Conservation (phyloP, 2,113 vertebrate species). For the Oenanthe melanoleuca region DNA sequence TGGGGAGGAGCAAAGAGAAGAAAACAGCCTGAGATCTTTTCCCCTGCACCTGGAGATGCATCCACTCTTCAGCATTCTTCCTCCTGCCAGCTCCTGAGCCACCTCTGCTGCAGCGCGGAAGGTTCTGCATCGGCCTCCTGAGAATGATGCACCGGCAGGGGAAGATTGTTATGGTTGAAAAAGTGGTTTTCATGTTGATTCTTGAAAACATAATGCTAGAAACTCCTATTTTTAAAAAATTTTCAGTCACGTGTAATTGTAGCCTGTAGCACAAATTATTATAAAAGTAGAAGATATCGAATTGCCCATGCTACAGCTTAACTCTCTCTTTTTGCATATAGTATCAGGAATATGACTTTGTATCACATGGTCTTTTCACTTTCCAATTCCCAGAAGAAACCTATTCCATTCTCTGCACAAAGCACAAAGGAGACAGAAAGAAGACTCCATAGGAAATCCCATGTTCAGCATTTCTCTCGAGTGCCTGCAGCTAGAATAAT, state of each 20-base stretch:
- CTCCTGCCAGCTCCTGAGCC: background rate
- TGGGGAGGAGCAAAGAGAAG: slow-evolving; percentile 9
- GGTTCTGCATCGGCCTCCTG: background rate
- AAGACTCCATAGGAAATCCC: background rate
- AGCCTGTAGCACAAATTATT: background rate
- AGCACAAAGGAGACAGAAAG: background rate
- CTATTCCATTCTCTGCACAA: background rate
- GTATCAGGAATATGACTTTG: background rate
- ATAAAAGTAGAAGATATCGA: background rate
- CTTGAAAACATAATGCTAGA: background rate
- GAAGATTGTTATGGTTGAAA: background rate
- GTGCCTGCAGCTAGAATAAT: background rate
- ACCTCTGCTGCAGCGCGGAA: background rate
- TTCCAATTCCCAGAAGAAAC: background rate
- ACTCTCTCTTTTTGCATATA: background rate
- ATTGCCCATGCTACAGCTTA: background rate
- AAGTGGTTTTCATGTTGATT: background rate
- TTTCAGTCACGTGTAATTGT: background rate
- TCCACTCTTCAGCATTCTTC: slow-evolving; percentile 18
- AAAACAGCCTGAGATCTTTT: background rate
- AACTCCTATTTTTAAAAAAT: fast-evolving
- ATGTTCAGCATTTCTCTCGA: background rate
- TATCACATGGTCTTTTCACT: background rate
- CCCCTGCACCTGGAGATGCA: background rate
- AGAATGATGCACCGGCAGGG: background rate